Base-by-base conservation (phyloP, 2,888 invertebrate genomes). In the Noctua comes region DNA sequence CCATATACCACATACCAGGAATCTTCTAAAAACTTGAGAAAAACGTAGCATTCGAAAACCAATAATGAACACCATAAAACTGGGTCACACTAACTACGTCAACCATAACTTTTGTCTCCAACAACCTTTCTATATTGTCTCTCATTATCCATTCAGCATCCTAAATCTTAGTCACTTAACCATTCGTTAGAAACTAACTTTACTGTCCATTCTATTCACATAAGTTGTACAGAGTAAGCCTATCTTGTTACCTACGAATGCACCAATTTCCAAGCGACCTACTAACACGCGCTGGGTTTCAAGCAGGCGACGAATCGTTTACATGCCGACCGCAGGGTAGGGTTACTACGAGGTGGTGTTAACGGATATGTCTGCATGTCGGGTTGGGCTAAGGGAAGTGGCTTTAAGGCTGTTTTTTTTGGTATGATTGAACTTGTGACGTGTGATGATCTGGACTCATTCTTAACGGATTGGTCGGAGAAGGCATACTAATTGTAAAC, bases 271-370 rank as follows among this genome's bases (percentile, higher is more conserved):
- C 89, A 88, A 86, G 81, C 94, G 93, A 92, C 94, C 94, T 90
- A 95, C 88, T 94, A 86, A 93, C 92, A 90, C 88, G 92, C 83
- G 84, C 95, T 88, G 84, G 83, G 88, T 95, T 94, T 91, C 94
- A 79, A 76, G 79, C 87, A 92, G 93, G 95, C 92, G 95, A 91
- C 88, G 93, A 93, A 91, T 91, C 94, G 92, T 91, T 94, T 93
- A 93, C 90, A 73, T 65, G 54, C 74, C 73, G 68, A 90, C 92
- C 92, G 86, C 90, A 89, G 90, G 87, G 88, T 94, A 83, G 83
- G 86, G 87, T 93, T 92, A 90, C 93, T n/a, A 1, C 27, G 16
- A 10, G 13, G 1, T 1, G 18, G 16, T 66, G 77, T 62, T n/a
- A 77, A 71, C 73, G 59, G 43, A 80, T 82, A 69, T 54, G 66